These are phyloP conservation scores for Saguinus imperator DNA, from an alignment of 2,113 vertebrate species.

Conservation along the genomic window DNA sequence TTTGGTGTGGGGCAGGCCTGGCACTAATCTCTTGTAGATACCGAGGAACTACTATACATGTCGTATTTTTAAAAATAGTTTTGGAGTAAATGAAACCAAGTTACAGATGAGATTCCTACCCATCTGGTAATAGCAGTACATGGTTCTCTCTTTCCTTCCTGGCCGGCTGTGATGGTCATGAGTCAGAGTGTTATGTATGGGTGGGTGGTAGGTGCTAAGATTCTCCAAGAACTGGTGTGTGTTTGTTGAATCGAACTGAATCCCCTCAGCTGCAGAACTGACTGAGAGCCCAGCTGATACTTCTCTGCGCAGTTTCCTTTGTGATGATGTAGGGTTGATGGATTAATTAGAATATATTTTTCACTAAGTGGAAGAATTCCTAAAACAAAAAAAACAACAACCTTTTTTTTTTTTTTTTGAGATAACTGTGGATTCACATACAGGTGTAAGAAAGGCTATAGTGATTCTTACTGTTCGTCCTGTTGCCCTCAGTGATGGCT, in stretches of 20 bases:
- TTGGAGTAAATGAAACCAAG: not conserved
- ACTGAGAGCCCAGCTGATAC: not conserved
- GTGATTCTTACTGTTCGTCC: not conserved
- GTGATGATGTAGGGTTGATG: not conserved
- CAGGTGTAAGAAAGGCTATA: not conserved
- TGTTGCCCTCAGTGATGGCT: not conserved
- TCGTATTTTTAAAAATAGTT: not conserved
- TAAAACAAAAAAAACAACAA: not conserved
- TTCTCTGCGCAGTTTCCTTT: not conserved
- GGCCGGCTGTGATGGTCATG: not conserved
- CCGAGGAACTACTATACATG: not conserved
- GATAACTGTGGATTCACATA: not conserved
- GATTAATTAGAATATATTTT: not conserved
- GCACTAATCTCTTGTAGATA: not conserved
- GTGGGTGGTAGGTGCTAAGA: not conserved
- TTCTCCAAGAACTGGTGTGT: not conserved
- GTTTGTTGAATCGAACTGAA: not conserved
- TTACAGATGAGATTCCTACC: not conserved
- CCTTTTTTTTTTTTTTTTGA: not conserved
- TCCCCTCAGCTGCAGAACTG: not conserved
- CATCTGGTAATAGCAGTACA: not conserved
- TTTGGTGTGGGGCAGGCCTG: not conserved
- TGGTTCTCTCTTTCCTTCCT: not conserved
- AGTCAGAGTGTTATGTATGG: not conserved
- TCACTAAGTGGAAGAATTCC: not conserved